A percentile compares a stretch with the other conserved stretches of the same genome.
These are phyloP conservation scores for Cephus runcator DNA, from an alignment of 2,888 invertebrate species.

Conservation along the genomic window DNA sequence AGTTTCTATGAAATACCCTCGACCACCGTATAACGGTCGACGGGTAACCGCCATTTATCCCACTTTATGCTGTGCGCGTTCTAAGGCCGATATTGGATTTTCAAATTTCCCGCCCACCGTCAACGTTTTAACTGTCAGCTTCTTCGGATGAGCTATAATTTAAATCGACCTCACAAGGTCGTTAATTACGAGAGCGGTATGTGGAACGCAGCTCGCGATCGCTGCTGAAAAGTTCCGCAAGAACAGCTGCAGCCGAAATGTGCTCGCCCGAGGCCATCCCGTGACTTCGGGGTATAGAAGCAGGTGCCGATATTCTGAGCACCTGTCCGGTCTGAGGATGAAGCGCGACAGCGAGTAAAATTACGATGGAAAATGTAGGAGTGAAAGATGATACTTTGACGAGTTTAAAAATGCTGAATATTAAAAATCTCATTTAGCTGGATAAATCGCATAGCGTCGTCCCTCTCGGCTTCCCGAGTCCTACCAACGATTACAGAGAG, in stretches of 20 bases:
- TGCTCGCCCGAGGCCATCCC: slow-evolving; percentile 17
- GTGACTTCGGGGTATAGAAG: slow-evolving; percentile 25
- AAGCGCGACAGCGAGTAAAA: not conserved
- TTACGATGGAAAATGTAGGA: not conserved
- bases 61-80: not conserved
- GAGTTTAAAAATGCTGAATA: not conserved
- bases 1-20: not conserved
- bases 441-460: no score
- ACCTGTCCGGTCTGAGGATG: slow-evolving; percentile 23
- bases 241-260: slow-evolving; percentile 37
- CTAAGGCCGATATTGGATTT: not conserved
- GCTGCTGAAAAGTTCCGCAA: slow-evolving; percentile 16
- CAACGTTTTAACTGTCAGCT: not conserved
- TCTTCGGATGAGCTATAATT: not conserved
- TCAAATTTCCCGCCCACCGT: not conserved
- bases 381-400: not conserved
- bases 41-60: not conserved
- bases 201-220: not conserved
- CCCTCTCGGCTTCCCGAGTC: not conserved
- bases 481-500: not conserved
- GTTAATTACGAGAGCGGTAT: not conserved
- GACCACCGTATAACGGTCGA: not conserved
- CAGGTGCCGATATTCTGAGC: slow-evolving; percentile 43
- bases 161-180: not conserved
- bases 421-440: not conserved